Base-by-base conservation (phyloP, 1,140 invertebrate genomes). In the Steinernema feltiae region DNA sequence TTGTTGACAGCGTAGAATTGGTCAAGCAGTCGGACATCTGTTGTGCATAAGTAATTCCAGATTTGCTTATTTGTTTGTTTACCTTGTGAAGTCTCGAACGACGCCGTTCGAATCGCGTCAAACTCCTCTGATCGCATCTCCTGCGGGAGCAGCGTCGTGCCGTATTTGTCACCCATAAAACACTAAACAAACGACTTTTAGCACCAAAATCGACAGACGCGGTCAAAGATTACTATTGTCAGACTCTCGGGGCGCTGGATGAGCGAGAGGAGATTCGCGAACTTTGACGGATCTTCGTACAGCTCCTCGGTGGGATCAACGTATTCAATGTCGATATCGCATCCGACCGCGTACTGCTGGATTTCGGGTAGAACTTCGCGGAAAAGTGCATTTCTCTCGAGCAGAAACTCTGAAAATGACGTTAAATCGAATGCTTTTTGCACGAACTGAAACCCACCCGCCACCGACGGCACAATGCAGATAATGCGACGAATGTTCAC, bases 301-400 rank as follows among this genome's bases (percentile, higher is more conserved):
- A 75, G 48, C 69, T 76, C 70, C 29, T 72, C 77, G 12, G 48
- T 75, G 74, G 73, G 76, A 69, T 78, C 77, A 24, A 79, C 48
- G 30, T 71, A 78, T 69, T 78, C 70, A 1, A 78, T 30, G 70
- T 78, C 77, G 41, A 77, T 69, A 17, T 72, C 73, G 12, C 69
- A 70, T 24, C 75, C 69, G 46, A 78, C 75, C 21, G 74, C 77
- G n/a, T 69, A 32, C n/a, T 78, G 70, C 48, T 78, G 77, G 31
- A 78, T 30, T 53, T 78, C 77, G 17, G 77, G 74, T 24, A 78
- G 30, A 1, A 78, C 72, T 15, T 78, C 77, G n/a, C 73, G 76
- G 73, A 74, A 78, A 7, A 78, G 70, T 21, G 71, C 69, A 30
- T 69, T 41, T 72, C 77, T 12, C 35, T 78, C 77, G 21, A 78